Evolutionary conservation across 2,888 invertebrate genomes (phyloP).

Genomic region (Drosophila trichaetosa): DNA sequence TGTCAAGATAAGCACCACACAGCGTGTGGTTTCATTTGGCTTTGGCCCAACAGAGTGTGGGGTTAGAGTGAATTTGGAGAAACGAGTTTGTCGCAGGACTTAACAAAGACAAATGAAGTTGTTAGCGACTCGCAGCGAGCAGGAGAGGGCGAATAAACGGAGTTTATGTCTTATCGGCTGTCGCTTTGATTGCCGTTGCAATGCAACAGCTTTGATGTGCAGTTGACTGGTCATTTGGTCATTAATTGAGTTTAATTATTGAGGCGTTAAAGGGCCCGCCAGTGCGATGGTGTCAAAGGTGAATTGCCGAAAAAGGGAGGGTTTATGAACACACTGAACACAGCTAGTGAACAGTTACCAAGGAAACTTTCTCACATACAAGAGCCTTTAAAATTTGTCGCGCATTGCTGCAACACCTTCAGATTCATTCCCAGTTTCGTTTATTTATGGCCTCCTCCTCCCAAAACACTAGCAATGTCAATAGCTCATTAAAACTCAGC

Average conservation of each 20-base stretch:
- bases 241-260: slow-evolving; percentile 77
- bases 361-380: slow-evolving; percentile 1
- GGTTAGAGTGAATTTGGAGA: slow-evolving; percentile 7
- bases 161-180: slow-evolving; percentile 33
- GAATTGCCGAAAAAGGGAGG: neutral
- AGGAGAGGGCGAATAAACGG: neutral
- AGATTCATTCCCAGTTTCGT: neutral
- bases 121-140: slow-evolving; percentile 51
- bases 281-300: slow-evolving; percentile 10
- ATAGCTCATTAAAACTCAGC: slow-evolving; percentile 67
- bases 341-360: neutral
- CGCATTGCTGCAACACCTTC: slow-evolving; percentile 20
- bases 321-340: too few species aligned
- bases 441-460: neutral
- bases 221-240: slow-evolving; percentile 61
- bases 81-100: slow-evolving; percentile 61
- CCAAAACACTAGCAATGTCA: slow-evolving; percentile 29
- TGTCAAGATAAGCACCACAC: slow-evolving; percentile 77
- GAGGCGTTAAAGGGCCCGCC: slow-evolving; percentile 49
- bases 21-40: slow-evolving; percentile 68
- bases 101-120: slow-evolving; percentile 77
- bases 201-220: slow-evolving; percentile 53
- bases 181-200: slow-evolving; percentile 58
- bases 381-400: neutral
- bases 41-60: slow-evolving; percentile 5